A percentile compares a stretch with the other conserved stretches of the same genome.
phyloP scores from a whole-genome alignment of 2,113 vertebrate genomes.

The Anolis sagrei region DNA sequence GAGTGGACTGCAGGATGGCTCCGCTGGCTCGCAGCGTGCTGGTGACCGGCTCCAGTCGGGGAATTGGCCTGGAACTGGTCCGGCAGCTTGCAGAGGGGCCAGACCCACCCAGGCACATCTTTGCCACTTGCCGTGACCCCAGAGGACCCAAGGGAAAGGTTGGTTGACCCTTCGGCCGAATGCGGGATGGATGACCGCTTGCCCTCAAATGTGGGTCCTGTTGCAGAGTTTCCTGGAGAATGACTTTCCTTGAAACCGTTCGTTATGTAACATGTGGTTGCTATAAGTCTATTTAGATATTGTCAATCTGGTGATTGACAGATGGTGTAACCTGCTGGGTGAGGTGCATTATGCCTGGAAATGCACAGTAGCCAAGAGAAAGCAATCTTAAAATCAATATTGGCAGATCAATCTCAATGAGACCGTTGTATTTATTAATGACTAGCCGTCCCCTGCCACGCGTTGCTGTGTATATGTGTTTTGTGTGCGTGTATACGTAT shows the following conservation, averaged over 20 bases:
- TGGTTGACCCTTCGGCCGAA: background rate
- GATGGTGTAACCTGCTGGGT: background rate
- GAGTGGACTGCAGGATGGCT: fast-evolving
- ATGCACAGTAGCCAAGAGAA: background rate
- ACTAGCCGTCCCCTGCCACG: too few species aligned
- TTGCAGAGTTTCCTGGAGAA: background rate
- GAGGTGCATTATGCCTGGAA: background rate
- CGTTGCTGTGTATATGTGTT: too few species aligned
- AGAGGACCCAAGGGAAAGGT: conserved; percentile 10
- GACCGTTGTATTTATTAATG: too few species aligned
- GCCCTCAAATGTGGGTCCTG: background rate
- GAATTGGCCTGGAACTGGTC: conserved; percentile 62
- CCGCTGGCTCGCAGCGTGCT: conserved; percentile 1
- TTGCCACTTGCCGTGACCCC: conserved; percentile 59
- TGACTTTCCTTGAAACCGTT: background rate
- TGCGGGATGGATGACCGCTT: background rate
- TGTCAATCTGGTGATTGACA: background rate
- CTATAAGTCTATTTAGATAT: background rate
- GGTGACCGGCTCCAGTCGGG: conserved; percentile 62
- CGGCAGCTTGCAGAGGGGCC: conserved; percentile 37
- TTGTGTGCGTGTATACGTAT: too few species aligned
- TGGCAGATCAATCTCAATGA: background rate
- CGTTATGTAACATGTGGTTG: background rate
- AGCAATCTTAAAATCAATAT: background rate
- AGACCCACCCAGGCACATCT: conserved; percentile 38